Percentiles rank a stretch among this genome's conserved stretches.
Evolutionary conservation across 1,140 invertebrate species (phyloP).

Genomic region (Drosophila pectinifera): DNA sequence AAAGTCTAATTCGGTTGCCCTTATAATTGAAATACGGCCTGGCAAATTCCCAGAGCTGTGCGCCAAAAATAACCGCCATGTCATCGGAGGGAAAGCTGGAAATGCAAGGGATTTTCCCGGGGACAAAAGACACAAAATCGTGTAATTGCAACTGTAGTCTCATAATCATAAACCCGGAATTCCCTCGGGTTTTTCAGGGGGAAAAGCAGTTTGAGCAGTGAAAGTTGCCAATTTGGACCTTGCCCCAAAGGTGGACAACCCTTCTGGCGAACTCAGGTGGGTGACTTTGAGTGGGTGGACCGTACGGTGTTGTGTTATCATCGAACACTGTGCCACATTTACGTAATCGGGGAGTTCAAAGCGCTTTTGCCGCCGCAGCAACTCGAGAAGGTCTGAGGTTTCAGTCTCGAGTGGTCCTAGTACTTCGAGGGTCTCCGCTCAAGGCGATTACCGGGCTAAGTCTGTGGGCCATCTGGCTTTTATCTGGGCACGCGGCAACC

Average conservation of each 20-base stretch:
- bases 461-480: conserved; percentile 26
- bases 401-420: conserved; percentile 31
- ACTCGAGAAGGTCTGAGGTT: conserved; percentile 35
- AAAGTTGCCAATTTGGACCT: conserved; percentile 41
- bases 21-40: conserved; percentile 69
- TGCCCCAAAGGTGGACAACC: conserved; percentile 35
- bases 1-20: conserved; percentile 73
- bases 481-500: conserved; percentile 21
- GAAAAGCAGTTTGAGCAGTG: conserved; percentile 43
- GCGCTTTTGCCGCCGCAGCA: conserved; percentile 27
- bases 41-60: conserved; percentile 52
- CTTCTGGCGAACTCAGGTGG: conserved; percentile 16
- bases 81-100: conserved; percentile 62
- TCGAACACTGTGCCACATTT: conserved; percentile 28
- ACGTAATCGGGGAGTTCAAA: conserved; percentile 45
- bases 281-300: conserved; percentile 35
- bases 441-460: conserved; percentile 32
- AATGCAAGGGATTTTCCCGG: conserved; percentile 35
- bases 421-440: conserved; percentile 33
- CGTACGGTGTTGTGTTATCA: conserved; percentile 20
- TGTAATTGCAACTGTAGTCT: conserved; percentile 35
- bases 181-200: conserved; percentile 20
- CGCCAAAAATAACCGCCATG: conserved; percentile 69
- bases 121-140: conserved; percentile 16
- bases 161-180: conserved; percentile 36